Evolutionary conservation across 2,797 vertebrate species (phyloP), one percentile per base, ranked within the genome.

Genomic region (Mormyrus hasselquistii): DNA sequence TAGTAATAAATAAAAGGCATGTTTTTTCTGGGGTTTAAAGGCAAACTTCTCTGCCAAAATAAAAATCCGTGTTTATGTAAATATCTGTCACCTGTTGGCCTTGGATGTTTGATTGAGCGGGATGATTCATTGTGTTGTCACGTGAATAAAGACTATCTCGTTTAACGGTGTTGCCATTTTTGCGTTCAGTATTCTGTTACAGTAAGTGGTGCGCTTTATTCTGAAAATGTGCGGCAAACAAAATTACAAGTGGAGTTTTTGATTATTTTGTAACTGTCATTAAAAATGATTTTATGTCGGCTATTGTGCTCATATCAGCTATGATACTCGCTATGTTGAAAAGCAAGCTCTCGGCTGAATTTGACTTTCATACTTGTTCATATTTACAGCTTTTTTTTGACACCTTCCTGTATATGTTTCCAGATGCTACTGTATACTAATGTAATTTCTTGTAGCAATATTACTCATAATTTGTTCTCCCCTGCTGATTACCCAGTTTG

Each of bases 401-500:
- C 47, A n/a, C 19, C 16, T 82, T 19, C 29, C 4, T 76, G 12
- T 34, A 16, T 79, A 19, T 82, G 76, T 47, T 82, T 44, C 22
- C 47, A 47, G 76, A 82, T 82, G 41, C 6, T 44, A n/a, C 41
- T 82, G 76, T 82, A 82, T 82, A 73, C 69, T 82, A 82, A 82
- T 82, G 19, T 44, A 22, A 47, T 73, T 38, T 38, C 69, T 41
- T 73, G 69, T 73, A 25, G 69, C 12, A 38, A 73, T 73, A 73
- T 73, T 73, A 73, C 2, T 34, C 1, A 34, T 69, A 34, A 8
- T 14, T 73, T 73, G 29, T 73, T 73, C 29, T 34, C 12, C 34
- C 69, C 69, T 14, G 12, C 34, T 73, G 29, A 73, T 73, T 73
- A 16, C 34, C 69, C 69, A 73, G 34, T 73, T 73, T 73, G 29